Conservation (phyloP, 2,888 invertebrate species). For the Leucoma salicis region DNA sequence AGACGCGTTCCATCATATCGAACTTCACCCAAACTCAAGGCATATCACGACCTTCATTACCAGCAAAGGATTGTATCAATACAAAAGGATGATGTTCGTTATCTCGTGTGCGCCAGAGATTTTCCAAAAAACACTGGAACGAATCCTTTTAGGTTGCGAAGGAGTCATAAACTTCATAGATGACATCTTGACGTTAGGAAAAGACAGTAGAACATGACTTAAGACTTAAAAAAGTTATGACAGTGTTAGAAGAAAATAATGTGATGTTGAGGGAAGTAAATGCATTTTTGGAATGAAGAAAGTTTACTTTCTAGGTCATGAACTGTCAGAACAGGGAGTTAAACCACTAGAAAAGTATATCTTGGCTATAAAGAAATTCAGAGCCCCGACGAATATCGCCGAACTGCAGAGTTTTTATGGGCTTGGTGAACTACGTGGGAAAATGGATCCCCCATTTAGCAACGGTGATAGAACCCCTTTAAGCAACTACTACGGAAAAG, state of each 20-base stretch:
- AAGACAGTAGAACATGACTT: slow-evolving; percentile 8
- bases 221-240: neutral
- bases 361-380: slow-evolving; percentile 5
- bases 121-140: slow-evolving; percentile 10
- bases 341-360: slow-evolving; percentile 7
- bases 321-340: neutral
- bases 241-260: neutral
- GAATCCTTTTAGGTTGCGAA: slow-evolving; percentile 24
- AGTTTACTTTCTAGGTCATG: slow-evolving; percentile 2
- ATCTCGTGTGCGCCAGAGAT: no score
- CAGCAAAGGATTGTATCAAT: no score
- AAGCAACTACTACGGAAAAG: neutral
- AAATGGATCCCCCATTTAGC: slow-evolving; percentile 6
- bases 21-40: slow-evolving; percentile 11
- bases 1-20: slow-evolving; percentile 33
- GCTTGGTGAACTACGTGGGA: slow-evolving; percentile 23
- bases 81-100: no score
- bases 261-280: neutral
- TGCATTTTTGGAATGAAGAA: neutral
- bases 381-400: slow-evolving; percentile 18
- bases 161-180: slow-evolving; percentile 32
- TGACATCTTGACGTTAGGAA: slow-evolving; percentile 31
- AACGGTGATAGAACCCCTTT: slow-evolving; percentile 4
- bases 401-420: slow-evolving; percentile 39
- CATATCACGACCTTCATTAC: no score